A percentile compares a stretch with the other conserved stretches of the same genome.
phyloP scores from a whole-genome alignment of 2,797 vertebrate species.

The Acanthurus leucopareius region DNA sequence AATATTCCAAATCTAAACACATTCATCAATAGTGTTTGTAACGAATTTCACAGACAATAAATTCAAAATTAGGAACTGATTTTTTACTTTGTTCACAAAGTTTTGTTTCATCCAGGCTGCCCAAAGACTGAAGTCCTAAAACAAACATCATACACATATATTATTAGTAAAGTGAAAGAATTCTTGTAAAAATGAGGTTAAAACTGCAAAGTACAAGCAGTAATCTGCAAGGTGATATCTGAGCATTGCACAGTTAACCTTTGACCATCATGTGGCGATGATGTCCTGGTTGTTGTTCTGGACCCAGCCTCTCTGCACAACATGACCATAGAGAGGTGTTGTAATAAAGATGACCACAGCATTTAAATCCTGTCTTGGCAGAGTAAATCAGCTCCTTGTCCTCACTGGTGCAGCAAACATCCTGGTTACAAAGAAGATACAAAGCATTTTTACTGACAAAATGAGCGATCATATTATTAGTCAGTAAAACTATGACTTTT shows the following conservation, averaged over 20 bases:
- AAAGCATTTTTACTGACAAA: not conserved
- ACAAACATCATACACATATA: not conserved
- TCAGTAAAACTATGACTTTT: not conserved
- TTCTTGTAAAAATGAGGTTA: not conserved
- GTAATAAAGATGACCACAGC: slow-evolving; percentile 76
- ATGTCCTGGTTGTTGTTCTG: not conserved
- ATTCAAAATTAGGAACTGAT: not conserved
- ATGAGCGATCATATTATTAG: not conserved
- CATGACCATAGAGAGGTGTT: slow-evolving; percentile 73
- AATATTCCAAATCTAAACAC: not conserved
- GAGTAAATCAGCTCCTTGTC: slow-evolving; percentile 50
- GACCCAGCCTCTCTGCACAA: slow-evolving; percentile 49
- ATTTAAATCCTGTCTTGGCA: slow-evolving; percentile 29
- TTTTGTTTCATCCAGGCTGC: slow-evolving; percentile 12
- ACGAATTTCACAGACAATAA: not conserved
- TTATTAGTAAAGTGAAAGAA: slow-evolving; percentile 9
- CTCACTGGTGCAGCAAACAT: slow-evolving; percentile 68
- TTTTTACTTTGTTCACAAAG: slow-evolving; percentile 62
- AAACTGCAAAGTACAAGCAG: not conserved
- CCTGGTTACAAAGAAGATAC: not conserved
- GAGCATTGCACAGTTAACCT: slow-evolving; percentile 25
- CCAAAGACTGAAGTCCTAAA: slow-evolving; percentile 50
- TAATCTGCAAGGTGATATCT: not conserved
- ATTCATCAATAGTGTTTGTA: not conserved
- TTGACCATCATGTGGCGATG: fast-evolving